phyloP scores from a whole-genome alignment of 2,797 vertebrate species.

The Morus bassanus region DNA sequence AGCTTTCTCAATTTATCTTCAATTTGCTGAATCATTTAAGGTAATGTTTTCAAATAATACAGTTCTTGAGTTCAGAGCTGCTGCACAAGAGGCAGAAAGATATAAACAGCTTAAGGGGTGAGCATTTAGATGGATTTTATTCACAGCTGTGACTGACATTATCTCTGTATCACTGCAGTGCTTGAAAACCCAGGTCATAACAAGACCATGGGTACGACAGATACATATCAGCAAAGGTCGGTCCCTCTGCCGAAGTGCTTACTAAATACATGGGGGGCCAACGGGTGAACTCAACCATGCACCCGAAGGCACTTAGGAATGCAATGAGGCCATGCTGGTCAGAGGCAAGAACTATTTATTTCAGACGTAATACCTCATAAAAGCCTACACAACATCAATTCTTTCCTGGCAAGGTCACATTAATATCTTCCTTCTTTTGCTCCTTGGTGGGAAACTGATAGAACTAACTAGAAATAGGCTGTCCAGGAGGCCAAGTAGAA shows the following conservation, averaged over 20 bases:
- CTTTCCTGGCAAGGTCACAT: not conserved
- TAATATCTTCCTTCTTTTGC: not conserved
- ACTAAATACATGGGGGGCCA: not conserved
- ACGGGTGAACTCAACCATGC: not conserved
- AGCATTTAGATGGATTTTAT: not conserved
- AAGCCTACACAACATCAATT: not conserved
- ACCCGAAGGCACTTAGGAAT: not conserved
- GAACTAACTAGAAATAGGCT: not conserved
- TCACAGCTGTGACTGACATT: not conserved
- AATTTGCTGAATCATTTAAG: not conserved
- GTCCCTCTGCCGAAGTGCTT: not conserved
- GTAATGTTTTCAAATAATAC: not conserved
- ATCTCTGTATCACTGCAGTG: not conserved
- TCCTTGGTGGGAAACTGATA: not conserved
- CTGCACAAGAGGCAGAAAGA: not conserved
- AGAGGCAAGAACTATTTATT: not conserved
- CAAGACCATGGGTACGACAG: not conserved
- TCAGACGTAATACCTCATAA: not conserved
- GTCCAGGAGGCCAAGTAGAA: not conserved
- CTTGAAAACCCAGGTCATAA: not conserved
- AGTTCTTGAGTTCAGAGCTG: not conserved
- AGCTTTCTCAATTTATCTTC: not conserved
- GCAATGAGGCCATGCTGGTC: not conserved
- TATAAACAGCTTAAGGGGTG: not conserved
- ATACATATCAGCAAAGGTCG: not conserved